Evolutionary conservation across 2,888 invertebrate genomes (phyloP).

Genomic region (Opisthograptis luteolata): DNA sequence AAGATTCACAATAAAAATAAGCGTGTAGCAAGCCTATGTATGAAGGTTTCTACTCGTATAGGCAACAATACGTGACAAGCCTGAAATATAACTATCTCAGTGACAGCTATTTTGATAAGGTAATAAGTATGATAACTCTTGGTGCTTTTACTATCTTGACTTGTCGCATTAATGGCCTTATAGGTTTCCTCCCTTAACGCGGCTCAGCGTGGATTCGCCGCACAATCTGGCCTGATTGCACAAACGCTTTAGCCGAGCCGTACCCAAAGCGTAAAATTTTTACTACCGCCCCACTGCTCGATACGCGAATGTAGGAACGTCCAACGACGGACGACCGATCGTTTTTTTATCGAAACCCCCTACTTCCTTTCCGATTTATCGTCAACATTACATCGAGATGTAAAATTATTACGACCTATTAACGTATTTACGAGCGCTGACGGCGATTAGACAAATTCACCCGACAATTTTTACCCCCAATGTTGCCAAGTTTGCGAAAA

Average conservation of each 20-base stretch:
- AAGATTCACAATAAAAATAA: no score
- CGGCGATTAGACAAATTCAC: slow-evolving; percentile 32
- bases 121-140: not conserved
- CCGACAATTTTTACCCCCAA: slow-evolving; percentile 24
- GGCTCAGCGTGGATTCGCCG: slow-evolving; percentile 64
- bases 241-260: slow-evolving; percentile 68
- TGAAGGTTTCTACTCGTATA: no score
- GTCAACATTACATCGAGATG: slow-evolving; percentile 33
- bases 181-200: slow-evolving; percentile 45
- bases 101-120: no score
- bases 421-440: slow-evolving; percentile 35
- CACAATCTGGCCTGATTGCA: slow-evolving; percentile 78
- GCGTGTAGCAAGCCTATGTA: no score
- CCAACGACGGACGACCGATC: slow-evolving; percentile 42
- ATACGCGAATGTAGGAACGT: slow-evolving; percentile 50
- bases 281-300: slow-evolving; percentile 53
- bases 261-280: slow-evolving; percentile 67
- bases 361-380: slow-evolving; percentile 35
- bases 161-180: slow-evolving; percentile 15
- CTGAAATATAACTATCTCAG: no score
- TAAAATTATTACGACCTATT: slow-evolving; percentile 33
- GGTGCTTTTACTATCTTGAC: not conserved
- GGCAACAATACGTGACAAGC: no score
- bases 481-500: slow-evolving; percentile 21
- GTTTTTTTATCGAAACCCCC: slow-evolving; percentile 41